Evolutionary conservation across 1,140 invertebrate species (phyloP).

Genomic region (Achroia grisella): DNA sequence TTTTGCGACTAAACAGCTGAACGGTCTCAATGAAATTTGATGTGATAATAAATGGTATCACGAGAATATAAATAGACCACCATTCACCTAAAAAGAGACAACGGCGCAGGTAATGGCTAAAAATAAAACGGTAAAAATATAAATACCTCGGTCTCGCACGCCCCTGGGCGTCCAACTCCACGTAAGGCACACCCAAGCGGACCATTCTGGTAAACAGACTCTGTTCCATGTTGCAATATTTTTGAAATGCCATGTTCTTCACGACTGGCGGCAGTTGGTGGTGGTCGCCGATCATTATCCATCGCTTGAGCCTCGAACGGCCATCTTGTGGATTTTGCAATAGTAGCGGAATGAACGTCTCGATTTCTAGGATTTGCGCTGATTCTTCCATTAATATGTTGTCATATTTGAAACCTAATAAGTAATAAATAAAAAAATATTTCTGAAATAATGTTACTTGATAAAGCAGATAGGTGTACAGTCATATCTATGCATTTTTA

Average conservation of each 20-base stretch:
- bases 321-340: constrained; percentile 98
- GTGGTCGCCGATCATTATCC: constrained; percentile 99
- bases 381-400: constrained; percentile 99
- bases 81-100: no score
- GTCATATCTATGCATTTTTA: no score
- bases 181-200: constrained; percentile 94
- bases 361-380: constrained; percentile 99
- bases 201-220: constrained; percentile 98
- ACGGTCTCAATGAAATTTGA: no score
- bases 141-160: constrained; percentile 87
- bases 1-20: no score
- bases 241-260: constrained; percentile 99
- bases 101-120: no score
- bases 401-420: constrained; percentile 93
- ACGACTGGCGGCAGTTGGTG: constrained; percentile 99
- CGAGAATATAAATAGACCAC: no score
- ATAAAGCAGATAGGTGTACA: no score
- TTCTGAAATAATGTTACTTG: no score
- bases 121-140: no score
- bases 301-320: constrained; percentile 95
- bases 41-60: no score
- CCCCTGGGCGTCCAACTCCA: constrained; percentile 98
- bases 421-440: constrained; percentile 8
- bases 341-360: constrained; percentile 98
- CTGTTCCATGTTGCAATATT: constrained; percentile 99